A percentile compares a stretch with the other conserved stretches of the same genome.
Conservation (phyloP, 2,888 invertebrate genomes). For the Eudemis profundana region DNA sequence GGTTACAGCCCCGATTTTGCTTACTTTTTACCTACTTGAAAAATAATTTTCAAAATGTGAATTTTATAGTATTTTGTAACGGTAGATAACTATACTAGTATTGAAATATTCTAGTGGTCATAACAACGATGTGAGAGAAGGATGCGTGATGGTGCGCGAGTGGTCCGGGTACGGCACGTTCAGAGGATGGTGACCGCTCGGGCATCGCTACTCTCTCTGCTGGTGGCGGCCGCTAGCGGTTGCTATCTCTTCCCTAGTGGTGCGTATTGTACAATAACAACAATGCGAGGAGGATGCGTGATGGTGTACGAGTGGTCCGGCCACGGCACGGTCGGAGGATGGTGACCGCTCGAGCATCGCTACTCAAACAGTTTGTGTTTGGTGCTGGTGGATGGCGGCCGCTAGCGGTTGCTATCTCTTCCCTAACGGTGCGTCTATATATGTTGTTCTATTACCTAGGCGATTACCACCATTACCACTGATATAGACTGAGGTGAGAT, state of each 20-base stretch:
- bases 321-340: conserved; percentile 62
- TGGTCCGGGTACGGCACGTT: conserved; percentile 53
- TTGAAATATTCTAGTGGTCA: conserved; percentile 21
- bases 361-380: no score
- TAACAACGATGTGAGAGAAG: conserved; percentile 52
- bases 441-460: no score
- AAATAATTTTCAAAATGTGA: no score
- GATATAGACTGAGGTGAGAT: no score
- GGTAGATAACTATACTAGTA: neutral
- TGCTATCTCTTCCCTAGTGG: conserved; percentile 85
- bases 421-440: conserved; percentile 81
- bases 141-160: conserved; percentile 68
- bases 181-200: conserved; percentile 66
- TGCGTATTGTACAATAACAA: conserved; percentile 59
- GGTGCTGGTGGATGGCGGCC: conserved; percentile 60
- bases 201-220: conserved; percentile 57
- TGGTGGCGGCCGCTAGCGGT: conserved; percentile 65
- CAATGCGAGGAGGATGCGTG: conserved; percentile 61
- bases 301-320: conserved; percentile 59
- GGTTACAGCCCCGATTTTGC: no score
- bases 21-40: no score
- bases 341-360: conserved; percentile 59
- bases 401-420: conserved; percentile 81
- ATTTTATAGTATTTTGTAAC: no score
- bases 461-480: no score